Base-by-base conservation (phyloP, 2,888 invertebrate species). In the Hirtodrosophila confusa region DNA sequence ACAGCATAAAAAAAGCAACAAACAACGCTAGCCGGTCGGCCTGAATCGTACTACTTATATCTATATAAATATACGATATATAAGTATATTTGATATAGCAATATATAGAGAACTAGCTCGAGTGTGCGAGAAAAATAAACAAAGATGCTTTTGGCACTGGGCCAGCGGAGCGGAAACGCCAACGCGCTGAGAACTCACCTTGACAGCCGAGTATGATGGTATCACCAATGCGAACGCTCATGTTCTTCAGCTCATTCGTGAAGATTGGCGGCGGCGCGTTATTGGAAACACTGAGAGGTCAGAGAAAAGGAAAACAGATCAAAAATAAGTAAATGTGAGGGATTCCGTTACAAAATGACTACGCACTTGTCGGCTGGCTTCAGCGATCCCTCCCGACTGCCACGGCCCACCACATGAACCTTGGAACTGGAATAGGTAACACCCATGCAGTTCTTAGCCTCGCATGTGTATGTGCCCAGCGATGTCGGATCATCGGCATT, bases 371-470 rank as follows among this genome's bases (percentile, higher is more conserved):
- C 94, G 17, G 93, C 94, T 49, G 95, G 95, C 86, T 93, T 94
- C 10, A 94, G 90, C 2, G 95, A 94, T 29, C 94, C 94, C 80
- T 96, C 95, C 67, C 94, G 93, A 85, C 94, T 95, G 57, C 94
- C 94, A 67, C 94, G 94, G 11, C 96, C 96, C 50, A 95, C 94
- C 8, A 97, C 95, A 88, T 96, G 96, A 9, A 97, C 96, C 91
- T 95, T 95, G 4, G 97, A 97, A 31, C 96, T 95, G 55, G 97
- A 97, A 88, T 95, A 95, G 0, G 95, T 94, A 69, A 94, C 94
- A 24, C 97, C 97, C 96, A 97, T 96, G 90, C 97, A 97, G 92
- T 97, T 97, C 53, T 95, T 93, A 0, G 97, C 97, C 90, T 97
- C 96, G 85, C 97, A 97, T 0, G 96, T 96, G 90, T 97, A 97